Conservation (phyloP, 2,888 invertebrate genomes). For the Caenorhabditis drosophilae region DNA sequence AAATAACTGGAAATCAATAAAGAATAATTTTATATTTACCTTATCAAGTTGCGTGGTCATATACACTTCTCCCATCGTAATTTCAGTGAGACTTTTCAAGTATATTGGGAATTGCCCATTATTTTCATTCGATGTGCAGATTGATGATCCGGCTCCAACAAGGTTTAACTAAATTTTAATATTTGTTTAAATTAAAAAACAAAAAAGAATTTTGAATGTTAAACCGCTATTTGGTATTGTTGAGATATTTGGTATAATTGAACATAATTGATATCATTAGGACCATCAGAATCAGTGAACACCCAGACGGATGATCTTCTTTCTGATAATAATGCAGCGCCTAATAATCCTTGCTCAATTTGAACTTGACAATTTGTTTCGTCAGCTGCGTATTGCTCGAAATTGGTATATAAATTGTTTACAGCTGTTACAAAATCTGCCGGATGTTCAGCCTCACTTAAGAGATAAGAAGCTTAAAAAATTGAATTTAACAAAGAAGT, state of each 20-base stretch:
- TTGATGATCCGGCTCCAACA: conserved; percentile 31
- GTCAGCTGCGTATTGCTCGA: conserved; percentile 21
- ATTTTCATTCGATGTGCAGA: conserved; percentile 28
- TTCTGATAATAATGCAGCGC: conserved; percentile 36
- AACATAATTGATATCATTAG: conserved; percentile 19
- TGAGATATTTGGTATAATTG: conserved; percentile 29
- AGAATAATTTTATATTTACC: conserved; percentile 2
- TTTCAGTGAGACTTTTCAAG: conserved; percentile 25
- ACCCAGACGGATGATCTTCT: conserved; percentile 52
- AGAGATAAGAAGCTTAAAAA: conserved; percentile 20
- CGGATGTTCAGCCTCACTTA: conserved; percentile 28
- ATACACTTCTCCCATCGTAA: conserved; percentile 39
- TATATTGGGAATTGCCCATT: conserved; percentile 37
- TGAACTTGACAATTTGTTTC: conserved; percentile 43
- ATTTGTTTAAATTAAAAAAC: not conserved
- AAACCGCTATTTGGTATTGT: conserved; percentile 30
- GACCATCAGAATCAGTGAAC: conserved; percentile 55
- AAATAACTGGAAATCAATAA: not conserved
- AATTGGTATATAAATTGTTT: conserved; percentile 34
- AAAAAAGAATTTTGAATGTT: not conserved
- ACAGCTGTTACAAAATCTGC: conserved; percentile 45
- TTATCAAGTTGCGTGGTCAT: conserved; percentile 33
- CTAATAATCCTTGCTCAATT: conserved; percentile 44
- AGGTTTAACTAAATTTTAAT: conserved; percentile 16
- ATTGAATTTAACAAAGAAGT: not conserved